phyloP scores from a whole-genome alignment of 2,113 vertebrate genomes.

The Urocynchramus pylzowi region DNA sequence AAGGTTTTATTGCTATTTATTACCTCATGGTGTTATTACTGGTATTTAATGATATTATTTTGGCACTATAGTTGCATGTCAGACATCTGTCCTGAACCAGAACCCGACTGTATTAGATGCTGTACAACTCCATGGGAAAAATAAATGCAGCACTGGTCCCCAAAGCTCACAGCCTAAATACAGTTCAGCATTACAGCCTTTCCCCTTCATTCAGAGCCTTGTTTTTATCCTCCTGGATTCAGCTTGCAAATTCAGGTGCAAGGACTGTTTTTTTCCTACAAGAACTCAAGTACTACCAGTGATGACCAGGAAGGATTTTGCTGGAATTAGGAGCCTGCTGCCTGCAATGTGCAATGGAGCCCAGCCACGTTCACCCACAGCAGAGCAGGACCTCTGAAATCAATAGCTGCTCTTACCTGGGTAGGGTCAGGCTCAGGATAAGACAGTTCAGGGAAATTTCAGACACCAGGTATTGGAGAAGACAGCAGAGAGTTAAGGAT shows the following conservation, averaged over 20 bases:
- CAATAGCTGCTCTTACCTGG: neutral
- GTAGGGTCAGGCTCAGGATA: neutral
- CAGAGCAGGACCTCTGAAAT: neutral
- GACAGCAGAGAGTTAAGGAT: slow-evolving; percentile 11
- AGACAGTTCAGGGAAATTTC: neutral
- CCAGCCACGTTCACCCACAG: neutral
- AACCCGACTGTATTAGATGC: neutral
- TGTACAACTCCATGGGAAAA: neutral
- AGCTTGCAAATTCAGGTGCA: neutral
- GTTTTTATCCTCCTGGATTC: neutral
- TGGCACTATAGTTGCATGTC: neutral
- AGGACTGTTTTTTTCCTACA: neutral
- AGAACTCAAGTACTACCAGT: neutral
- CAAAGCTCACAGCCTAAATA: neutral
- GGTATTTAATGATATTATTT: slow-evolving; percentile 12
- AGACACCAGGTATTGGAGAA: neutral
- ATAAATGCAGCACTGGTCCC: neutral
- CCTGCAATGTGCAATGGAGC: neutral
- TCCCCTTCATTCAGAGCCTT: neutral
- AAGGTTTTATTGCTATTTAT: neutral
- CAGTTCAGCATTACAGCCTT: neutral
- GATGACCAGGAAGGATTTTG: neutral
- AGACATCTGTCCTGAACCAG: neutral
- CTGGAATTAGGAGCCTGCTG: neutral
- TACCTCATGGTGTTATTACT: neutral